Base-by-base conservation (phyloP, 2,888 invertebrate species). In the Athetis lepigone region DNA sequence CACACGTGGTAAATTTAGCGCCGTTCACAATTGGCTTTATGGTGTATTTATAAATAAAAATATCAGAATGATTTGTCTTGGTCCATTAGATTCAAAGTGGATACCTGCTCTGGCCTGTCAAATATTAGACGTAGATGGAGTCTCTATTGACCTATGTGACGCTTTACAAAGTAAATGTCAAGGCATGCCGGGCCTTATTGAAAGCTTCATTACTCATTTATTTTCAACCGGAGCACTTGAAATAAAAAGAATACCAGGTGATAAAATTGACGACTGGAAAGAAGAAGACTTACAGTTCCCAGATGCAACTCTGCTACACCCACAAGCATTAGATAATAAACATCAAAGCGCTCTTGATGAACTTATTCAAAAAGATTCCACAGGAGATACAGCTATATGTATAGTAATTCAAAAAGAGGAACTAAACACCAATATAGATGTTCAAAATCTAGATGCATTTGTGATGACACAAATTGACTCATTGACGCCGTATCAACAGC, bases 401-500 rank as follows among this genome's bases (percentile, higher is more conserved):
- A 75, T 88, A 29, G 89, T 95, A 7, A 90, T 81, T 49, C 70
- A 89, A 50, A 91, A 91, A 80, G 86, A 85, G 37, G 89, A 92
- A 80, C 81, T 95, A 43, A 88, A 90, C 43, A 86, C 87, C 7
- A 90, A 93, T 59, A 86, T 92, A 50, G 90, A 92, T 71, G 86
- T 85, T 16, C 90, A 94, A 83, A 95, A 94, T 78, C 68, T 93
- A 52, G 92, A 95, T 69, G 93, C 95, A 16, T 84, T 95, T 63
- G 90, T 95, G 67, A 92, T 95, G 91, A 95, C 95, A 69, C 92
- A 95, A 83, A 95, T 95, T 67, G 95, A 95, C 85, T 93, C 95
- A n/a, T 89, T 96, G 46, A 95, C 95, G 5, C 94, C 95, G 0
- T 96, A 96, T 80, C 96, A 96, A 81, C 96, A 96, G 77, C 84